Evolutionary conservation across 2,888 invertebrate genomes (phyloP), one percentile per base, ranked within the genome.

Genomic region (Glaucopsyche alexis): DNA sequence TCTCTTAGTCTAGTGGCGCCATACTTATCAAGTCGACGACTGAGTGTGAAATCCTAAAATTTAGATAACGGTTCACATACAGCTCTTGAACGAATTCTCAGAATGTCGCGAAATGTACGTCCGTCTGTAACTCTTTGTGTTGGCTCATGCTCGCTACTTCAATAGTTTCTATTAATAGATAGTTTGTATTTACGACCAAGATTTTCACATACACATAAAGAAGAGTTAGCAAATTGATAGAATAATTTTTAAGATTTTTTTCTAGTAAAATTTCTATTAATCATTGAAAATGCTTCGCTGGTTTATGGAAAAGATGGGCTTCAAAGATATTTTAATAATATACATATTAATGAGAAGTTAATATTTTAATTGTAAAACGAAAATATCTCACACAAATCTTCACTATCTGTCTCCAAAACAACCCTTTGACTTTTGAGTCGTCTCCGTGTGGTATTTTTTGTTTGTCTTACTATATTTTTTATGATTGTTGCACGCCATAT

Each of bases 401-500:
- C 50, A 67, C 64, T 40, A 66, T 50, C 66, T 60, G 52, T 73
- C 72, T 60, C 72, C 70, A 76, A 76, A 72, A 71, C 72, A 78
- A 78, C 76, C 79, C 78, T 78, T 80, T 78, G 19, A 69, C 65
- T 76, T 80, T 80, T 80, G 80, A 81, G 75, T 76, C 78, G 76
- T 77, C 80, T 71, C 78, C 75, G 80, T 78, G 81, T 81, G 79
- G 79, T 78, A 76, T 75, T 75, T 79, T 80, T 78, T 76, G 75
- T 74, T 71, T 78, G 73, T 77, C 76, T 77, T 77, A 77, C 76
- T 77, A 76, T 76, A 76, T 80, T 76, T 77, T 79, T 73, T 80
- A 82, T 82, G 82, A 84, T 80, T 84, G 84, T 85, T 85, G 85
- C 82, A 79, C 75, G 75, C 88, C 88, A 87, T 87, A 87, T 87